Base-by-base conservation (phyloP, 64 coral and sea anemone genomes). In the Stichodactyla helianthus region DNA sequence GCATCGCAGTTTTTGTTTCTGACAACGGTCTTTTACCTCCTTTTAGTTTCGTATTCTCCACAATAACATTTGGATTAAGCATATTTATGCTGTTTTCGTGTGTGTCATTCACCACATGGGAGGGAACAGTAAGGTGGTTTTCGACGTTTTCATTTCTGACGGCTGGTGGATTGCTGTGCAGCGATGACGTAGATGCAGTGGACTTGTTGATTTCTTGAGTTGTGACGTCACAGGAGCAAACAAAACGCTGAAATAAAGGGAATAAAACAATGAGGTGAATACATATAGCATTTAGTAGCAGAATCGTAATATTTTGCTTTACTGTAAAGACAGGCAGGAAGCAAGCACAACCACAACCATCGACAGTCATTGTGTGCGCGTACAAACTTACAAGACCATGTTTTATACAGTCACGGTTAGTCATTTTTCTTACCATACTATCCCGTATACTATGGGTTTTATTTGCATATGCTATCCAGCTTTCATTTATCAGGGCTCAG, bases 51-150 rank as follows among this genome's bases (percentile, higher is more conserved):
- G 50, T 6, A 53, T 53, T 81, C 12, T 81, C 78, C 52, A 81
- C 50, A 22, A 81, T 81, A 28, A 81, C 78, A 10, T 81, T 81
- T 52, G 78, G 78, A 51, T 81, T 81, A 20, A 81, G 78, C 78
- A 54, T 74, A 23, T 31, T 74, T 23, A 25, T 74, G 10, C 68
- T 81, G 16, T 54, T 20, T 6, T 20, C 78, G 19, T 54, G 78
- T 15, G 5, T 20, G 50, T 81, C 52, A 19, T 81, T 81, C 19
- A 5, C 19, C 3, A 81, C 16, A 52, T 19, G 19, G 52, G 20
- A 51, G 78, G 52, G 78, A 51, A 15, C 18, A 51, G 16, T 17
- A 3, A 81, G 52, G 15, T 19, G 50, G 78, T 53, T 53, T 81
- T 74, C 22, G 15, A 7, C 51, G 11, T 52, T 81, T 15, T 52